Conservation (phyloP, 2,888 invertebrate species). For the Amphipoea oculea region DNA sequence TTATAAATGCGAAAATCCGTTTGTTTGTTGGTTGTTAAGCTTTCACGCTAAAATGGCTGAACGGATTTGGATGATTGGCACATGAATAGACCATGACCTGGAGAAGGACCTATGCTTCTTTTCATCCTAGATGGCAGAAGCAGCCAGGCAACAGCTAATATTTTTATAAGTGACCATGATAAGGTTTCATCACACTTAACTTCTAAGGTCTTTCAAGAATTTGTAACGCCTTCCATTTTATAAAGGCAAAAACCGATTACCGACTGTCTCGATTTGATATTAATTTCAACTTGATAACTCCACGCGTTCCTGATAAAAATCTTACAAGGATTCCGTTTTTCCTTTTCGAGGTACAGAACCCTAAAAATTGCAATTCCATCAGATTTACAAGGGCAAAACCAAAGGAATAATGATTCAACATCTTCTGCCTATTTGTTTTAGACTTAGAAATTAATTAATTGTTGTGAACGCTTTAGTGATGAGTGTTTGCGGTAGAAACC, state of each 20-base stretch:
- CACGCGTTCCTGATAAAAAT: too few relatives aligned
- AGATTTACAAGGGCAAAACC: background rate
- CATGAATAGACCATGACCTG: too few relatives aligned
- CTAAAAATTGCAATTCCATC: background rate
- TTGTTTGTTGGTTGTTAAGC: too few relatives aligned
- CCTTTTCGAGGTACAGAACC: too few relatives aligned
- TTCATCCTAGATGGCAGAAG: background rate
- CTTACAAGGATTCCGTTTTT: too few relatives aligned
- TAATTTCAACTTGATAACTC: too few relatives aligned
- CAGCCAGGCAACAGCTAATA: too few relatives aligned
- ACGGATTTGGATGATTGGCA: too few relatives aligned
- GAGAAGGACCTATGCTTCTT: background rate
- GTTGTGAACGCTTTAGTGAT: background rate
- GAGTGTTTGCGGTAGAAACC: slow-evolving; percentile 44
- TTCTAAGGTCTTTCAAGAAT: background rate
- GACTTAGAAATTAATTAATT: slow-evolving; percentile 30
- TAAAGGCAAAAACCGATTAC: background rate
- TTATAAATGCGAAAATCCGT: too few relatives aligned
- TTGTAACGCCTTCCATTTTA: background rate
- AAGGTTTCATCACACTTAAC: background rate
- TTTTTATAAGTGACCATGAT: background rate
- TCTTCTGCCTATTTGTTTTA: slow-evolving; percentile 19
- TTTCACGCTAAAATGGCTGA: too few relatives aligned
- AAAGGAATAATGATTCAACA: background rate
- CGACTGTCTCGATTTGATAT: too few relatives aligned